Conservation (phyloP, 53 echinoderm and acorn worm genomes). For the Astropecten irregularis region DNA sequence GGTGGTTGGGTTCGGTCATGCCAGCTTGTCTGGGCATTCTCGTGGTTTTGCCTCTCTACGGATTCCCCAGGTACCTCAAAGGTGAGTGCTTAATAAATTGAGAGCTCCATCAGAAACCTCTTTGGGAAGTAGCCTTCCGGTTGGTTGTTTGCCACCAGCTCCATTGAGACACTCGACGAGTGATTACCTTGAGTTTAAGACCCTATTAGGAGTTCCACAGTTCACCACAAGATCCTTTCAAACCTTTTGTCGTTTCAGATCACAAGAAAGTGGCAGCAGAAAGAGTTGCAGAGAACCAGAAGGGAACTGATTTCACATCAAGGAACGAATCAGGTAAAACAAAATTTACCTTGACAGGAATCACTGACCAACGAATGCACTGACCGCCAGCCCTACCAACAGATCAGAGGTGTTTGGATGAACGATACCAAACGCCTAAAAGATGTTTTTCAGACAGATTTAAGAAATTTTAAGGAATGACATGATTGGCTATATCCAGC, state of each 20-base stretch:
- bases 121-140: no score
- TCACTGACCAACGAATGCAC: neutral
- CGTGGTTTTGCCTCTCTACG: slow-evolving; percentile 77
- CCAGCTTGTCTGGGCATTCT: slow-evolving; percentile 70
- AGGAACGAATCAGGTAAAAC: slow-evolving; percentile 58
- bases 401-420: no score
- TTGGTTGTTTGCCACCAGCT: neutral
- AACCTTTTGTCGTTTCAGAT: slow-evolving; percentile 20
- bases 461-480: no score
- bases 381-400: neutral
- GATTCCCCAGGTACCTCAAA: slow-evolving; percentile 77
- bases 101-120: no score
- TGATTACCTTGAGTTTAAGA: no score
- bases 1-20: slow-evolving; percentile 91
- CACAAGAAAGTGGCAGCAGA: slow-evolving; percentile 61
- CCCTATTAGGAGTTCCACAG: neutral
- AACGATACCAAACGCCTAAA: no score
- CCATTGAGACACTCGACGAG: no score
- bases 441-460: no score
- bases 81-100: no score
- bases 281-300: slow-evolving; percentile 70
- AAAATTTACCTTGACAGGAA: no score
- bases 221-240: no score
- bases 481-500: no score
- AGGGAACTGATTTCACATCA: slow-evolving; percentile 73